Base-by-base conservation (phyloP, 2,888 invertebrate genomes). In the Trissoscelio sp. region DNA sequence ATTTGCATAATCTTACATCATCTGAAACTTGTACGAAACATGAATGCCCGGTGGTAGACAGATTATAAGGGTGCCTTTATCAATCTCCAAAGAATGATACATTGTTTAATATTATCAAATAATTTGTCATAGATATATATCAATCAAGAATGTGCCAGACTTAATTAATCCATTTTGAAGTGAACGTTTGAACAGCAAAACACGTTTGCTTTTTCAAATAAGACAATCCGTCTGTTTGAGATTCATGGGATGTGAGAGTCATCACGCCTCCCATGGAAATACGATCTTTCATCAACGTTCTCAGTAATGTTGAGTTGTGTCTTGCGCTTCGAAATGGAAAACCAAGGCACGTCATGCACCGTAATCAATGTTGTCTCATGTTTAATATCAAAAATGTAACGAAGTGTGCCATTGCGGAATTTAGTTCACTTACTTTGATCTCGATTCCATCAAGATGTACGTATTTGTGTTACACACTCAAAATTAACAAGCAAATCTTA, bases 261-360 rank as follows among this genome's bases (percentile, higher is more conserved):
- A 51, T 58, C 12, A 22, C 37, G 58, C 64, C 80, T 75, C 80
- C 66, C 75, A 80, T 80, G 80, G 80, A 80, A 70, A 80, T 51
- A 44, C 11, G 80, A 80, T 80, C 80, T 70, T 62, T 22, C 12
- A 51, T 75, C 48, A 64, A 48, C 39, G 31, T 57, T 69, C 70
- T 64, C 51, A 70, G 48, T 46, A 67, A 67, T 55, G 69, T 57
- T 57, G 46, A 67, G 60, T 79, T 69, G 42, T 62, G 66, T 20
- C 24, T 67, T 31, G 55, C 14, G 37, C 28, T 37, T 64, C 69
- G 74, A 74, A 80, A 80, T 70, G 53, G 51, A 70, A 80, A 75
- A 70, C 70, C 74, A 70, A 74, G 20, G 12, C 48, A 6, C 75
- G 51, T 67, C 60, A 70, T 64, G 75, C 74, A 42, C 11, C 14